Evolutionary conservation across 35 echinoderm and acorn worm species (phyloP).

Genomic region (Apostichopus japonicus): DNA sequence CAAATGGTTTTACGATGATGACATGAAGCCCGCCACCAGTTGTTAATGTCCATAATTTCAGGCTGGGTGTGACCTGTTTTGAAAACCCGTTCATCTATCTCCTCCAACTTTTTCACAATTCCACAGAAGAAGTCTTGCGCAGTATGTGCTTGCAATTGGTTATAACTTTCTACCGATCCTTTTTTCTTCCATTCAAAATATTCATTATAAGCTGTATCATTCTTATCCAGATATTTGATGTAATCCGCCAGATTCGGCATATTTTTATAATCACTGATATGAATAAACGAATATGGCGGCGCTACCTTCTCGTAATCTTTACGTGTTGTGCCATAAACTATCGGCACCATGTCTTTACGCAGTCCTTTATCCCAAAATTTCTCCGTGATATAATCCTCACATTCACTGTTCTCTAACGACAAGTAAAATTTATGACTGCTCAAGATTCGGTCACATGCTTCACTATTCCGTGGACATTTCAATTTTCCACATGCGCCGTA

Average conservation of each 20-base stretch:
- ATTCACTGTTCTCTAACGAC: constrained; percentile 62
- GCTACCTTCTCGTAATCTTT: constrained; percentile 58
- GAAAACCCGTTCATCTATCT: neutral
- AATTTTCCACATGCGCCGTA: constrained; percentile 62
- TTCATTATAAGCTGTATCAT: constrained; percentile 55
- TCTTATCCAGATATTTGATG: constrained; percentile 41
- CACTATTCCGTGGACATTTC: neutral
- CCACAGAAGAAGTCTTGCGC: neutral
- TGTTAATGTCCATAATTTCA: neutral
- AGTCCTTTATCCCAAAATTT: constrained; percentile 59
- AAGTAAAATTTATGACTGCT: constrained; percentile 67
- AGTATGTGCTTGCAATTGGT: neutral
- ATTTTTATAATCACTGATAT: constrained; percentile 56
- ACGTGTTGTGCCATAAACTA: constrained; percentile 63
- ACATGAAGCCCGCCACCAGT: neutral
- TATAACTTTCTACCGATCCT: neutral
- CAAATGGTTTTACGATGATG: neutral
- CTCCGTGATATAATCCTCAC: constrained; percentile 79
- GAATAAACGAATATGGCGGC: constrained; percentile 73
- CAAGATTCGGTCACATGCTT: neutral
- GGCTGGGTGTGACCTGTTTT: neutral
- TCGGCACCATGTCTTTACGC: constrained; percentile 35
- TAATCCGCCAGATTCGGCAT: constrained; percentile 51
- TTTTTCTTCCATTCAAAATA: constrained; percentile 67
- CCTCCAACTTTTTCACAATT: neutral